Evolutionary conservation across 2,113 vertebrate species (phyloP).

Genomic region (Gallinago jamesoni): DNA sequence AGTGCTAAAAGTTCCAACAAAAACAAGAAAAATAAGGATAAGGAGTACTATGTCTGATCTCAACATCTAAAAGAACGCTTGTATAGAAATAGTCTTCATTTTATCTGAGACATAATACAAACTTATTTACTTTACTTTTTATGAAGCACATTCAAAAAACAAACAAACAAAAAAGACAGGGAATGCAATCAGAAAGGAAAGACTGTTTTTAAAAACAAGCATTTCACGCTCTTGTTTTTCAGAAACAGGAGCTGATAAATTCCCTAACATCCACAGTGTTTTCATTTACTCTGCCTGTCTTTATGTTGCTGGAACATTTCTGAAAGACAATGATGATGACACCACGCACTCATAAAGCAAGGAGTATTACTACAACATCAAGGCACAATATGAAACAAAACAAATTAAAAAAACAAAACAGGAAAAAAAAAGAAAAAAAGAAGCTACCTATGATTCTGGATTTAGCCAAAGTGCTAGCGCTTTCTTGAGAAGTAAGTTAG

Average conservation of each 20-base stretch:
- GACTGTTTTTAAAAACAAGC: constrained; percentile 83
- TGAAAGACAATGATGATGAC: constrained; percentile 82
- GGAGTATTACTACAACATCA: constrained; percentile 78
- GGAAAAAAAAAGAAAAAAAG: constrained; percentile 59
- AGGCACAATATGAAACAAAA: constrained; percentile 77
- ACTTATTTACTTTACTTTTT: constrained; percentile 88
- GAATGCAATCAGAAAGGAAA: constrained; percentile 84
- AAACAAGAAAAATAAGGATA: constrained; percentile 99
- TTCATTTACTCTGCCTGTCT: constrained; percentile 93
- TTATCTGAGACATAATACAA: constrained; percentile 90
- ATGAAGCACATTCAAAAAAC: constrained; percentile 84
- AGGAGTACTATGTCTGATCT: constrained; percentile 99
- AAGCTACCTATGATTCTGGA: constrained; percentile 84
- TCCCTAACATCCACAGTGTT: constrained; percentile 85
- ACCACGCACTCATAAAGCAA: constrained; percentile 84
- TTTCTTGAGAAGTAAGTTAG: constrained; percentile 78
- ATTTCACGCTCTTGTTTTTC: constrained; percentile 85
- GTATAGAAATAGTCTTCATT: constrained; percentile 96
- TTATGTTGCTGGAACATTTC: constrained; percentile 92
- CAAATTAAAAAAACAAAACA: constrained; percentile 63
- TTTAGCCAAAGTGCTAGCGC: constrained; percentile 88
- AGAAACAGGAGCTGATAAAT: constrained; percentile 83
- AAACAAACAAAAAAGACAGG: constrained; percentile 78
- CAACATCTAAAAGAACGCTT: constrained; percentile 79
- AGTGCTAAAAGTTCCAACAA: constrained; percentile 91